Evolutionary conservation across 2,797 vertebrate genomes (phyloP).

Genomic region (Melopsittacus undulatus): DNA sequence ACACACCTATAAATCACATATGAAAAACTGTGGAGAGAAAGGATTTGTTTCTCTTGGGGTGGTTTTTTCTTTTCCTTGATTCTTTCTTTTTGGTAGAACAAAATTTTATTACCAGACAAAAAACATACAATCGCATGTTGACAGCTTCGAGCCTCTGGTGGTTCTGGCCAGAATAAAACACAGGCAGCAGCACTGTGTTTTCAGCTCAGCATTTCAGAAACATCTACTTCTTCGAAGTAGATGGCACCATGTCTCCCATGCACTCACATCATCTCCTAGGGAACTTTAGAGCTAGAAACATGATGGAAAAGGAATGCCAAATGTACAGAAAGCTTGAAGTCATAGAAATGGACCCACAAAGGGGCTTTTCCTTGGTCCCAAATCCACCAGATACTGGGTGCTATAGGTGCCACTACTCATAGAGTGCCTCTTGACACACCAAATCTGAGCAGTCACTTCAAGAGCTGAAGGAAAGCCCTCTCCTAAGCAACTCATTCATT

Average conservation of each 20-base stretch:
- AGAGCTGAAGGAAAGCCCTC: neutral
- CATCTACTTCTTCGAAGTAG: neutral
- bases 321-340: neutral
- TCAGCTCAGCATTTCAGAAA: neutral
- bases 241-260: neutral
- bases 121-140: neutral
- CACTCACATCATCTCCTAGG: neutral
- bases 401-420: neutral
- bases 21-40: neutral
- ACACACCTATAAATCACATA: slow-evolving; percentile 52
- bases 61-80: neutral
- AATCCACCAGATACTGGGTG: neutral
- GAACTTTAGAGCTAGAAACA: neutral
- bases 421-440: neutral
- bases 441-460: neutral
- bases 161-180: neutral
- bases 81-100: neutral
- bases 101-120: neutral
- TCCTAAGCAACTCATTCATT: neutral
- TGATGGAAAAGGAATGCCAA: neutral
- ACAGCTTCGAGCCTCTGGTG: neutral
- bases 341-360: neutral
- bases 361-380: neutral
- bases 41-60: slow-evolving; percentile 11
- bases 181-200: neutral